phyloP scores from a whole-genome alignment of 1,140 invertebrate genomes.

The Venustaconcha ellipsiformis region DNA sequence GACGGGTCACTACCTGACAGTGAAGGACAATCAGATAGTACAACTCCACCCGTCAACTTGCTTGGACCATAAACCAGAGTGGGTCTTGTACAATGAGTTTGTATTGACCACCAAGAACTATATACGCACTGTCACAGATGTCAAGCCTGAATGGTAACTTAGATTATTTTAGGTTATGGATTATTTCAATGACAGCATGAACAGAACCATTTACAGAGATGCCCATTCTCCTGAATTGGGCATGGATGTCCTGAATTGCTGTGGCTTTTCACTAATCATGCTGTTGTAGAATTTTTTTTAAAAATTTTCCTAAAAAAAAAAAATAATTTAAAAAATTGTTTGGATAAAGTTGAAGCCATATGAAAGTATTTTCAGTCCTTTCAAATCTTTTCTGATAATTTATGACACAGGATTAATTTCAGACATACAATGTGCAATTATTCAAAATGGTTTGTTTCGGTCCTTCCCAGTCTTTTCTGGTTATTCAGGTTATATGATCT shows the following conservation, averaged over 20 bases:
- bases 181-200: not conserved
- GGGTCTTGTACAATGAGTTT: slow-evolving; percentile 99
- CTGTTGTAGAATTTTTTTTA: not conserved
- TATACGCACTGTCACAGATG: slow-evolving; percentile 98
- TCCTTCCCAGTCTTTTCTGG: no score
- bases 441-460: no score
- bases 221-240: not conserved
- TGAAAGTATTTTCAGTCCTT: no score
- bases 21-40: slow-evolving; percentile 99
- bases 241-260: not conserved
- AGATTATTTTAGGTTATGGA: not conserved
- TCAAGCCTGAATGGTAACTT: slow-evolving; percentile 91
- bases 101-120: slow-evolving; percentile 99
- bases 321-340: not conserved
- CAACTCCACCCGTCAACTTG: slow-evolving; percentile 99
- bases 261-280: not conserved
- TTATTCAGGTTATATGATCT: no score
- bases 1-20: slow-evolving; percentile 97
- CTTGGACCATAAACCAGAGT: slow-evolving; percentile 99
- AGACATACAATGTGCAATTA: no score
- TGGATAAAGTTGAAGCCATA: not conserved
- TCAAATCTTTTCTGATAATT: no score
- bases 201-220: not conserved
- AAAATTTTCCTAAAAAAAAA: not conserved
- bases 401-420: no score